Base-by-base conservation (phyloP, 2,797 vertebrate species). In the Spinibarbus caldwelli region DNA sequence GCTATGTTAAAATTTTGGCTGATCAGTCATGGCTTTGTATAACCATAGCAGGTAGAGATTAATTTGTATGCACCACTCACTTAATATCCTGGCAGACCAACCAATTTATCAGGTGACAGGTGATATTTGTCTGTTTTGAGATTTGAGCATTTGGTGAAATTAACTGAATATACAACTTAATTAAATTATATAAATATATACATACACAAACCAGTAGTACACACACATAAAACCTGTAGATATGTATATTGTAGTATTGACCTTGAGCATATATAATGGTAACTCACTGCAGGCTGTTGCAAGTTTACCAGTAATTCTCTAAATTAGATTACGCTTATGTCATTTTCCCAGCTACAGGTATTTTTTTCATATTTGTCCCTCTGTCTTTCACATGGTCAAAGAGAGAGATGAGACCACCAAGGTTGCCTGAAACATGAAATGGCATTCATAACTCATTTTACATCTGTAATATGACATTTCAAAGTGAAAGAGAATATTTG, bases 371-470 rank as follows among this genome's bases (percentile, higher is more conserved):
- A 21, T 75, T 75, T 52, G 29, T 52, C 47, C 47, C 2, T 76
- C 5, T 54, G 49, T 15, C 73, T 54, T 77, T 31, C 29, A 75
- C 47, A 52, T 52, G 45, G 72, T 49, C 45, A 52, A 73, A 57
- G 23, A 75, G 72, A 73, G 71, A 52, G 45, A 77, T 59, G 34
- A 59, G 52, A 57, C 23, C 23, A 41, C 34, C 75, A 77, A 77
- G 52, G 75, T 77, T 77, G 52, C 14, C 54, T 2, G 14, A 59
- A 78, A 41, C 52, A 78, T 38, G 11, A 78, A 78, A 78, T 41
- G 52, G 8, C 23, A 78, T 78, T 78, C 7, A 41, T 59, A 59
- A 78, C 54, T 78, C 23, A 78, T 78, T 78, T 78, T 78, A 59
- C 23, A 26, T 34, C 31, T 34, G 31, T 34, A 34, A 34, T 59